Conservation (phyloP, 2,113 vertebrate species). For the Caracal caracal region DNA sequence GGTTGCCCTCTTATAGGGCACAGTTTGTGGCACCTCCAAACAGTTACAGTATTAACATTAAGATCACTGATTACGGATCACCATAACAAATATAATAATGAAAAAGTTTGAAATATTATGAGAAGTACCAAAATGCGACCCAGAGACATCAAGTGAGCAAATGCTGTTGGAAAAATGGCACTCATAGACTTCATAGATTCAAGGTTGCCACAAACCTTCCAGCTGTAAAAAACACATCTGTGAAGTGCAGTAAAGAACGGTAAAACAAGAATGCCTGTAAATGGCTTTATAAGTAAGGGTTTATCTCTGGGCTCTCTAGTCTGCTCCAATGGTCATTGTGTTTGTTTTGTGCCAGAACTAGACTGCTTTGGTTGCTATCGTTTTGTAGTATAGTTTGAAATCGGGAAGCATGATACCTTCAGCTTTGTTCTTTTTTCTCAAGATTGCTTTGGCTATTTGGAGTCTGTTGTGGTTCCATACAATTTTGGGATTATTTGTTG, state of each 20-base stretch:
- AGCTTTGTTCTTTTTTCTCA: background rate
- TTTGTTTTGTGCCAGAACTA: background rate
- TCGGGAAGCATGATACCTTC: background rate
- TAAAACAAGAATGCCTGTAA: background rate
- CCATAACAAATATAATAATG: background rate
- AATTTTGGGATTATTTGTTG: background rate
- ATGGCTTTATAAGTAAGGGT: background rate
- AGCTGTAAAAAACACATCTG: background rate
- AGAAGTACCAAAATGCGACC: background rate
- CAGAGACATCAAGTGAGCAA: background rate
- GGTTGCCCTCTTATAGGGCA: background rate
- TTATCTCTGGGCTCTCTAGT: background rate
- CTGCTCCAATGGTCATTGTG: background rate
- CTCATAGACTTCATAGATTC: background rate
- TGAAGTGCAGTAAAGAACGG: background rate
- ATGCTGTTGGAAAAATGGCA: background rate
- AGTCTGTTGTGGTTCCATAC: background rate
- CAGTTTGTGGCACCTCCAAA: background rate
- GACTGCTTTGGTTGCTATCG: background rate
- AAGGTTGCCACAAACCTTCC: background rate
- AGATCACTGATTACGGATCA: background rate
- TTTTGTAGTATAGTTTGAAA: background rate
- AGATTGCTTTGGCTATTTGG: background rate
- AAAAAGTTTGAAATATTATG: background rate
- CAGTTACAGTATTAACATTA: background rate